Percentiles rank a stretch among this genome's conserved stretches.
Evolutionary conservation across 1,140 invertebrate species (phyloP).

Genomic region (fruit fly (Drosophila melanogaster)): DNA sequence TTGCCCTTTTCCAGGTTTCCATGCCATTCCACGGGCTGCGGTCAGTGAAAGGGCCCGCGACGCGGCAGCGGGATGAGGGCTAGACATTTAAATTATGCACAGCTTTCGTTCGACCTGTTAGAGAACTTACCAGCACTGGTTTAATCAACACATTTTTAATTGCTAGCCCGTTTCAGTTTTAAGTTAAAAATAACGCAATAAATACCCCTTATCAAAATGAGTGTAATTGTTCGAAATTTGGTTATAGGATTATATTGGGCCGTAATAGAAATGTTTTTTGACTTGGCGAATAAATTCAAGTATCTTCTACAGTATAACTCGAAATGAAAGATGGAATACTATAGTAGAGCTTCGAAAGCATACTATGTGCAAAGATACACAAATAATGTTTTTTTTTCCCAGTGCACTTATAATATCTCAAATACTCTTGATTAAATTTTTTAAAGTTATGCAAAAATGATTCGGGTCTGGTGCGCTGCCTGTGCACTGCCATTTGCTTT

Average conservation of each 20-base stretch:
- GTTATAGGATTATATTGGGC: no score
- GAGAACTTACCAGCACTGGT: slow-evolving; percentile 13
- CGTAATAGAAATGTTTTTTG: no score
- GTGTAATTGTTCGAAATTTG: no score
- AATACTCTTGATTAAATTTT: slow-evolving; percentile 24
- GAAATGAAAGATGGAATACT: no score
- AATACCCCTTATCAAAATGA: no score
- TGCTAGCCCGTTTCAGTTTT: neutral
- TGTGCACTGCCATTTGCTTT: slow-evolving; percentile 45
- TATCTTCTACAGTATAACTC: no score
- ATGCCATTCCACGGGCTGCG: slow-evolving; percentile 1
- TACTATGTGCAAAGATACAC: no score
- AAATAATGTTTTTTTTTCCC: neutral
- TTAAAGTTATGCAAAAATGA: slow-evolving; percentile 60
- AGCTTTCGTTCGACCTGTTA: slow-evolving; percentile 16
- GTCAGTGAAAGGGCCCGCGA: neutral
- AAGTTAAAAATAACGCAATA: slow-evolving; percentile 4
- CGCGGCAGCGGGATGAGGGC: slow-evolving; percentile 5
- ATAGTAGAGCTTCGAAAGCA: no score
- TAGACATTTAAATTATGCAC: slow-evolving; percentile 55
- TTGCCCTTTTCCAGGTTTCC: slow-evolving; percentile 3
- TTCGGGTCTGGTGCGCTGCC: slow-evolving; percentile 28
- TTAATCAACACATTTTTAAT: slow-evolving; percentile 49
- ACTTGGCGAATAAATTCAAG: no score
- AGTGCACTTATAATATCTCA: neutral